Percentiles rank a stretch among this genome's conserved stretches.
These are phyloP conservation scores for Nycticebus coucang DNA, from an alignment of 2,113 vertebrate species.

Conservation along the genomic window DNA sequence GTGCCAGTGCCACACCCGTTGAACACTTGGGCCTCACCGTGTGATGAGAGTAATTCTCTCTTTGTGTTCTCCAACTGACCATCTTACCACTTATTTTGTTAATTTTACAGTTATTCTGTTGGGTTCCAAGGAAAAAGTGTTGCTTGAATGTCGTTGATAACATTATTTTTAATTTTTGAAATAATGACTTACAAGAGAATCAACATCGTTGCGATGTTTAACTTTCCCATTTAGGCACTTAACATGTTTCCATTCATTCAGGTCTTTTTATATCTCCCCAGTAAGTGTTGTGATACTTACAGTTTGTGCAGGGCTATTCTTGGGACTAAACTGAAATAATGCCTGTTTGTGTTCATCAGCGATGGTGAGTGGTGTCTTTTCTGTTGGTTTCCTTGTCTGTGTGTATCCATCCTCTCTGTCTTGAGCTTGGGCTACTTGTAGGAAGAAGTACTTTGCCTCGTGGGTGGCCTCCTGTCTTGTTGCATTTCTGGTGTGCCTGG, in stretches of 20 bases:
- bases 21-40: not conserved
- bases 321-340: not conserved
- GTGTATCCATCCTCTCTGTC: not conserved
- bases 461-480: not conserved
- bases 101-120: not conserved
- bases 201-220: not conserved
- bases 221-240: not conserved
- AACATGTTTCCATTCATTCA: not conserved
- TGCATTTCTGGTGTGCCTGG: not conserved
- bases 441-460: not conserved
- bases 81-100: not conserved
- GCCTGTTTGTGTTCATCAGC: accelerated
- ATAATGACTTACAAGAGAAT: not conserved
- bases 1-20: not conserved
- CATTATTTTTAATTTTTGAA: not conserved
- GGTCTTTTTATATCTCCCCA: not conserved
- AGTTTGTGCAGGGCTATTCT: not conserved
- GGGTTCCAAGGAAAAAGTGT: not conserved
- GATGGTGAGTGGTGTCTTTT: not conserved
- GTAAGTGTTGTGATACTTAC: not conserved
- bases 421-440: not conserved
- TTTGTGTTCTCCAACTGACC: accelerated
- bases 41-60: not conserved
- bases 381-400: not conserved
- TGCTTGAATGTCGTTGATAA: not conserved